These are phyloP conservation scores for Nemapogon koenigi DNA, from an alignment of 2,888 invertebrate species.

Conservation along the genomic window DNA sequence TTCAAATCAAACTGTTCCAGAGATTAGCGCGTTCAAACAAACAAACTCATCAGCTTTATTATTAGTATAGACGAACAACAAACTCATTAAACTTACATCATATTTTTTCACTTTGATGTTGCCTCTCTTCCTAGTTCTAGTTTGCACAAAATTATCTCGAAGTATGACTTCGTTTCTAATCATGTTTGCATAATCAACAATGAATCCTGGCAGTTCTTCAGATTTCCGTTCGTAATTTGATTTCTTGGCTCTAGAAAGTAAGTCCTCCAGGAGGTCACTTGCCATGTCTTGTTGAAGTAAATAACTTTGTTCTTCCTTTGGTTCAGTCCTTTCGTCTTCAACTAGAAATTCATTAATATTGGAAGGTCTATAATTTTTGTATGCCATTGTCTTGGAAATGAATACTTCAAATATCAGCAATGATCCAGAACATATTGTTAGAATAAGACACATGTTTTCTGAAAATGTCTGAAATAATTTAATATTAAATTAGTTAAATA, in stretches of 20 bases:
- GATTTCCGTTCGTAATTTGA: slow-evolving; percentile 27
- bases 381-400: slow-evolving; percentile 30
- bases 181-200: slow-evolving; percentile 50
- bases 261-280: slow-evolving; percentile 26
- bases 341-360: slow-evolving; percentile 33
- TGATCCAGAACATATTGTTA: slow-evolving; percentile 25
- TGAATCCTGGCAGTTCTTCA: slow-evolving; percentile 39
- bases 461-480: neutral
- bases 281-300: slow-evolving; percentile 28
- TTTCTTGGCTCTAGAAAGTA: slow-evolving; percentile 25
- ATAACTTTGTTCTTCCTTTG: slow-evolving; percentile 36
- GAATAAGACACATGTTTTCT: neutral
- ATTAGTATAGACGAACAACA: too few species aligned
- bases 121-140: slow-evolving; percentile 44
- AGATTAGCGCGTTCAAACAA: too few species aligned
- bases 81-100: slow-evolving; percentile 39
- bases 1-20: too few species aligned
- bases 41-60: too few species aligned
- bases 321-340: slow-evolving; percentile 33
- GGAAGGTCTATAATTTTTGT: slow-evolving; percentile 24
- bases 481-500: neutral
- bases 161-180: slow-evolving; percentile 46
- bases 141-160: slow-evolving; percentile 48
- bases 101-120: slow-evolving; percentile 37
- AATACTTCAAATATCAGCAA: slow-evolving; percentile 31